Evolutionary conservation across 2,113 vertebrate species (phyloP), one percentile per base, ranked within the genome.

Genomic region (Rafetus swinhoei): DNA sequence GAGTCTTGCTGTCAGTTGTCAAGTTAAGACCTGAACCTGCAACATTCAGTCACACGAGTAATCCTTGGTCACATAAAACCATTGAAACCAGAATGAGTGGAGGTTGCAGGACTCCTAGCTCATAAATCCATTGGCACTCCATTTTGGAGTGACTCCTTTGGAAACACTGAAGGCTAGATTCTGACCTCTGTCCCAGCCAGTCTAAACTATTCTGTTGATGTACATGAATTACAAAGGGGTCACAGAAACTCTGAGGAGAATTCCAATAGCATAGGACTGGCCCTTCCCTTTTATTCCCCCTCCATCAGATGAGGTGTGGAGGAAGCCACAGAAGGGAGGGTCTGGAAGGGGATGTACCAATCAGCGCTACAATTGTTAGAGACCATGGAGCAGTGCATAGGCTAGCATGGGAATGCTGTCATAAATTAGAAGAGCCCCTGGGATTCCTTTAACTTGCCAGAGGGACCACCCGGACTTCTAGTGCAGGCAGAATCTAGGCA

Each of bases 161-260:
- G 27, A 22, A 59, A 18, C 50, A 69, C 52, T 22, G 54, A 79
- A 87, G 65, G 88, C 18, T 84, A 81, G 11, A 84, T 86, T 82
- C 53, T 88, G 69, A 22, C 79, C 92, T 13, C 87, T 89, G 87
- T 57, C 69, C 62, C 89, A 92, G 74, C 39, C 22, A 60, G 53
- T 85, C 10, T 93, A 90, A n/a, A 29, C 14, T 53, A 89, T 85
- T 94, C 53, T 77, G 3, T 16, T 56, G 87, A 94, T 92, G 79
- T 4, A 1, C 76, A 94, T 95, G 90, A 54, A 35, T 65, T 90
- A 24, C 55, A 72, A 35, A 35, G 65, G 8, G 32, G 32, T 19
- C 15, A 72, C 15, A 18, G 19, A 9, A 72, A 19, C 18, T 72
- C 65, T 35, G 18, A n/a, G 9, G 65, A 72, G n/a, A 35, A 72